phyloP scores from a whole-genome alignment of 2,888 invertebrate species.

The Drosophila paranaensis region DNA sequence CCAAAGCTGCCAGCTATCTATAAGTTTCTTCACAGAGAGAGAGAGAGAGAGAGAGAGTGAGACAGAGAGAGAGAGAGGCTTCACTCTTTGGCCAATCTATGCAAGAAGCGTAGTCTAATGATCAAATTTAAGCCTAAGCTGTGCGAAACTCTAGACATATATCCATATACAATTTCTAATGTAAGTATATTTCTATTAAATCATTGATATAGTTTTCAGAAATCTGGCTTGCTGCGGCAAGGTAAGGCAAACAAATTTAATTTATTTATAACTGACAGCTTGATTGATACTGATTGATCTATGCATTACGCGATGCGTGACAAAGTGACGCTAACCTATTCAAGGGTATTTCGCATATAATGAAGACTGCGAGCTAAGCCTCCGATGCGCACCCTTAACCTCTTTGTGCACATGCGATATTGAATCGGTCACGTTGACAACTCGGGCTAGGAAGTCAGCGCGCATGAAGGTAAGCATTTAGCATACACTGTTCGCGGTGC shows the following conservation, averaged over 20 bases:
- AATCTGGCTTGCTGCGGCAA: neutral
- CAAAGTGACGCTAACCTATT: neutral
- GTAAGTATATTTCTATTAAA: no score
- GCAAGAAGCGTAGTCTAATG: neutral
- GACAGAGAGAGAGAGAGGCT: neutral
- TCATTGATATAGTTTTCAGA: no score
- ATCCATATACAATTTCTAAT: no score
- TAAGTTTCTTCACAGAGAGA: neutral
- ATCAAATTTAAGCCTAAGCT: no score
- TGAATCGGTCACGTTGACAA: constrained; percentile 20
- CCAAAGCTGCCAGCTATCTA: constrained; percentile 9
- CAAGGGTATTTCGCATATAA: constrained; percentile 5
- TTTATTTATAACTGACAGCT: neutral
- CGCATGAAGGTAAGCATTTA: neutral
- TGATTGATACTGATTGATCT: constrained; percentile 1
- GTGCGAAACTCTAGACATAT: no score
- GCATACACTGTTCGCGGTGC: neutral
- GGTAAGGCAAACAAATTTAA: neutral
- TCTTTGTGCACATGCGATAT: constrained; percentile 15
- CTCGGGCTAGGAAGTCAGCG: constrained; percentile 5
- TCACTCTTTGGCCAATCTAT: neutral
- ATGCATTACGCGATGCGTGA: neutral
- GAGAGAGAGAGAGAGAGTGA: no score
- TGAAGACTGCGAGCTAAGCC: constrained; percentile 3
- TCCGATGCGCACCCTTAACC: constrained; percentile 6